Conservation (phyloP, 2,888 invertebrate genomes). For the Mantis religiosa region DNA sequence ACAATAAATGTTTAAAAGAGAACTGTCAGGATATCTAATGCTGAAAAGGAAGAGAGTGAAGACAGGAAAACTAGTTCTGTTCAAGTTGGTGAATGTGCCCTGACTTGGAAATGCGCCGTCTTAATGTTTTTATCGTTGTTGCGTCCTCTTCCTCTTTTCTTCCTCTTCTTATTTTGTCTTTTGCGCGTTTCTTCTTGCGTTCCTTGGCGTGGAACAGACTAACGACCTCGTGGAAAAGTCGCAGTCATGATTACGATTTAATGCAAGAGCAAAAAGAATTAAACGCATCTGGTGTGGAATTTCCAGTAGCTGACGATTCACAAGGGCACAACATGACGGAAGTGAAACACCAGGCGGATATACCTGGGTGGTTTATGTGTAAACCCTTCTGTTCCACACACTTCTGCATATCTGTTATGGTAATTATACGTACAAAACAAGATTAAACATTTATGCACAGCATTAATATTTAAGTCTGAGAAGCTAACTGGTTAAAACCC, state of each 20-base stretch:
- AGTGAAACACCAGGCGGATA: neutral
- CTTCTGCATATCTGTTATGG: too few species aligned
- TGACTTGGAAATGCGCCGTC: neutral
- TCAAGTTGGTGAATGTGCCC: neutral
- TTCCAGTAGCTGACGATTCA: neutral
- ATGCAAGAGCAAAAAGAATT: neutral
- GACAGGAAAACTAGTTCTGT: neutral
- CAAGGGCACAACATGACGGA: neutral
- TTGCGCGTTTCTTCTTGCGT: neutral
- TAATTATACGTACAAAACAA: too few species aligned
- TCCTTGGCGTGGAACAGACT: slow-evolving; percentile 12
- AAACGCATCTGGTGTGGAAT: neutral
- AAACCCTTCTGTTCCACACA: too few species aligned
- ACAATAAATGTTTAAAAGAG: neutral
- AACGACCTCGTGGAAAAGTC: slow-evolving; percentile 17
- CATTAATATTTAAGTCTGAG: too few species aligned
- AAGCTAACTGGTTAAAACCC: too few species aligned
- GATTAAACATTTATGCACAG: too few species aligned
- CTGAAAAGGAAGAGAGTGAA: neutral
- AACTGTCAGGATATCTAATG: neutral
- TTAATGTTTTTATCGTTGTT: neutral
- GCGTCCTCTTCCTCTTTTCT: neutral
- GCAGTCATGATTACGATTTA: neutral
- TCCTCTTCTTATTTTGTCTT: neutral
- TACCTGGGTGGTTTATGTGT: neutral